A percentile compares a stretch with the other conserved stretches of the same genome.
Evolutionary conservation across 2,797 vertebrate genomes (phyloP).

Genomic region (Parambassis ranga): DNA sequence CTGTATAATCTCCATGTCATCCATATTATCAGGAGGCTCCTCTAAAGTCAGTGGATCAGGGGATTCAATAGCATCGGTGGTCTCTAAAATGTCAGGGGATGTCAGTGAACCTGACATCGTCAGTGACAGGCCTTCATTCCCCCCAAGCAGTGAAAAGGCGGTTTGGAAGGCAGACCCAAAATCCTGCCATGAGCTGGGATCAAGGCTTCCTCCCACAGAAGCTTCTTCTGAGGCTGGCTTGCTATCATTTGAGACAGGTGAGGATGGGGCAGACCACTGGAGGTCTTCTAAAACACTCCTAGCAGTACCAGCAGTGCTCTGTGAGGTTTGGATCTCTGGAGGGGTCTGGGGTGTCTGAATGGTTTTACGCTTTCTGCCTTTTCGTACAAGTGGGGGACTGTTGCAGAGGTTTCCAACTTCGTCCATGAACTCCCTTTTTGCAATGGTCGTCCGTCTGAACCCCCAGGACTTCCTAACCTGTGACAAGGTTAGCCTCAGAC

Average conservation of each 20-base stretch:
- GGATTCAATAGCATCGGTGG: constrained; percentile 10
- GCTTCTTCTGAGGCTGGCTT: constrained; percentile 83
- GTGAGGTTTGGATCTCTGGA: constrained; percentile 32
- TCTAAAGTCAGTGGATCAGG: constrained; percentile 8
- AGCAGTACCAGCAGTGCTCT: constrained; percentile 69
- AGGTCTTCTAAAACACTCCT: constrained; percentile 74
- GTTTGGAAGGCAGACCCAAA: constrained; percentile 70
- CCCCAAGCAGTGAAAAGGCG: constrained; percentile 65
- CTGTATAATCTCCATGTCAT: constrained; percentile 36
- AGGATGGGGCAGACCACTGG: constrained; percentile 83
- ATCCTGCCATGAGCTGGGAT: constrained; percentile 74
- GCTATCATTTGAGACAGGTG: constrained; percentile 80
- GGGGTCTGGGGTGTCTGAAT: constrained; percentile 49
- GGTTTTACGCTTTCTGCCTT: constrained; percentile 73
- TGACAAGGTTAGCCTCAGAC: constrained; percentile 82
- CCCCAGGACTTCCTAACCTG: constrained; percentile 95
- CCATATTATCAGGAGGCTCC: constrained; percentile 25
- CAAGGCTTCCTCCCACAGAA: constrained; percentile 77
- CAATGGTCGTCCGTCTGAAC: constrained; percentile 93
- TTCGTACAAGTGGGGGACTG: constrained; percentile 74
- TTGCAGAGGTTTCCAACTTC: constrained; percentile 77
- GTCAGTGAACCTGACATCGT: constrained; percentile 55
- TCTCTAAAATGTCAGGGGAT: constrained; percentile 69
- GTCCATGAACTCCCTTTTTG: constrained; percentile 86
- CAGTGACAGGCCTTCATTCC: constrained; percentile 51